Conservation (phyloP, 2,888 invertebrate genomes). For the Cantharis lateralis region DNA sequence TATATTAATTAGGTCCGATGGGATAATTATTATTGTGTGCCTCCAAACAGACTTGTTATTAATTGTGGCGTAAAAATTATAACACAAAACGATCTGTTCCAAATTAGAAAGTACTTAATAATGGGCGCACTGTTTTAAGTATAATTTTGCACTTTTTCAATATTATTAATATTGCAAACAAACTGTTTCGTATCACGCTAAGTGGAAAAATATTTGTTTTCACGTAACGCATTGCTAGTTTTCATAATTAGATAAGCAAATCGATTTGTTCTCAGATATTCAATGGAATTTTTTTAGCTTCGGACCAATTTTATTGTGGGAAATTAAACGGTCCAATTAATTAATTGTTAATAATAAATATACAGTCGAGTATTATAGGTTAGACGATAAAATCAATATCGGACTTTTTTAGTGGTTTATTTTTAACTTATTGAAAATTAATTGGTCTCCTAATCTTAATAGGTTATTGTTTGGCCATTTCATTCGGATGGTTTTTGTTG, state of each 20-base stretch:
- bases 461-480: background rate
- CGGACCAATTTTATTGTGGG: background rate
- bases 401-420: background rate
- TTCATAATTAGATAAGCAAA: background rate
- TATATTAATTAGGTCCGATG: background rate
- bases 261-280: background rate
- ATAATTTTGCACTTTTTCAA: background rate
- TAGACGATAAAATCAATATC: background rate
- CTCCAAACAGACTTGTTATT: background rate
- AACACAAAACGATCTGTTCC: background rate
- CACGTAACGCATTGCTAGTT: background rate
- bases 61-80: background rate
- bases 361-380: background rate
- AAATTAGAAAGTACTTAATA: background rate
- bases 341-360: background rate
- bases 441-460: background rate
- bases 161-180: background rate
- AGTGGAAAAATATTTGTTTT: conserved; percentile 1
- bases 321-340: background rate
- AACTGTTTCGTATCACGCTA: background rate
- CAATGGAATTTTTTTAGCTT: background rate
- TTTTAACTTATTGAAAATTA: background rate
- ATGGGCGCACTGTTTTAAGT: background rate
- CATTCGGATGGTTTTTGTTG: background rate
- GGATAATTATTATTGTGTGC: background rate